phyloP scores from a whole-genome alignment of 2,797 vertebrate genomes.

The Stomatorhinus walkeri region DNA sequence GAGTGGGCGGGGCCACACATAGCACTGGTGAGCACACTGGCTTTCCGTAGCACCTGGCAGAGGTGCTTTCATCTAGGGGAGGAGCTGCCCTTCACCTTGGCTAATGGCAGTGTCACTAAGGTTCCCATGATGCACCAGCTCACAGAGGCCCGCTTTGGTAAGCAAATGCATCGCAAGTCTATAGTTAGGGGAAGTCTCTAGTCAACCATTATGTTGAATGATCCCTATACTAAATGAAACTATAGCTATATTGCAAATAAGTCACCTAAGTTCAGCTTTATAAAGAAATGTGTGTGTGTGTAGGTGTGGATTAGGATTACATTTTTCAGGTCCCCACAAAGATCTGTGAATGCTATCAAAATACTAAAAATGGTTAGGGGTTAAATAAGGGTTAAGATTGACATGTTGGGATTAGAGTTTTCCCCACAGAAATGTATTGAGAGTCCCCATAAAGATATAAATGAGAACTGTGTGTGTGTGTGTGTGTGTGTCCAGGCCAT shows the following conservation, averaged over 20 bases:
- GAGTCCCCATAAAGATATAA: too few relatives aligned
- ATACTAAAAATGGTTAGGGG: too few relatives aligned
- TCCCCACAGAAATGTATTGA: too few relatives aligned
- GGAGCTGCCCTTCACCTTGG: constrained; percentile 69
- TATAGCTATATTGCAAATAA: background rate
- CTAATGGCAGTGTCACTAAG: constrained; percentile 62
- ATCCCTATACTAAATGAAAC: background rate
- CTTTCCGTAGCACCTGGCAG: constrained; percentile 78
- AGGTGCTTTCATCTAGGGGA: constrained; percentile 70
- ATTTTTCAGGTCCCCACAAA: too few relatives aligned
- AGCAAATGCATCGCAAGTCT: constrained; percentile 25
- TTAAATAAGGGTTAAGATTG: too few relatives aligned
- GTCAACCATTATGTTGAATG: background rate
- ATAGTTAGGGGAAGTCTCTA: background rate
- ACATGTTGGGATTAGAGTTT: too few relatives aligned
- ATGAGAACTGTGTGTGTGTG: background rate
- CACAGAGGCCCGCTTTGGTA: constrained; percentile 77
- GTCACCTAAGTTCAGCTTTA: background rate
- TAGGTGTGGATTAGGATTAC: too few relatives aligned
- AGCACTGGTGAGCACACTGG: constrained; percentile 67
- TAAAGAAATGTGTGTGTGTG: background rate
- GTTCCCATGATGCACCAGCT: constrained; percentile 84
- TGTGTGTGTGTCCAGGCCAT: constrained; percentile 58
- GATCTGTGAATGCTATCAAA: too few relatives aligned
- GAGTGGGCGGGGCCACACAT: constrained; percentile 53